These are phyloP conservation scores for Drosophila kurseongensis DNA, from an alignment of 1,140 invertebrate genomes.

Conservation along the genomic window DNA sequence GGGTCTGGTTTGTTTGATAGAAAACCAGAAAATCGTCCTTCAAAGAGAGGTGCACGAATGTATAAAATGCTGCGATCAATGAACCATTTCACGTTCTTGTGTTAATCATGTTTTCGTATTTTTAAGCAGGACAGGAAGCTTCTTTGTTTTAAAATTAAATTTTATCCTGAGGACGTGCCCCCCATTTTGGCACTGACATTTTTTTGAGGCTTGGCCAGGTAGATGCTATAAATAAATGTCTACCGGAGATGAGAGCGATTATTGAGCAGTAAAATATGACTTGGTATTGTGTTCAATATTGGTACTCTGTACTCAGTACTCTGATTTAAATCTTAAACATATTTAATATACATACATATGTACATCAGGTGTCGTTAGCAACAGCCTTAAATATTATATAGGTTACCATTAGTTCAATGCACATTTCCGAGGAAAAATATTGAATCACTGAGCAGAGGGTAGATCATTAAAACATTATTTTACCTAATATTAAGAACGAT, in stretches of 20 bases:
- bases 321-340: too few relatives aligned
- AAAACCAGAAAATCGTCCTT: conserved; percentile 26
- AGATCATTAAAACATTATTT: conserved; percentile 35
- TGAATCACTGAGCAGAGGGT: conserved; percentile 1
- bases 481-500: neutral
- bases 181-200: conserved; percentile 30
- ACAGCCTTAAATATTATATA: neutral
- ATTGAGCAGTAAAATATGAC: neutral
- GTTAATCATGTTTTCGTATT: conserved; percentile 1
- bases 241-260: neutral
- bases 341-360: too few relatives aligned
- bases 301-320: too few relatives aligned
- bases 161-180: conserved; percentile 56
- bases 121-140: conserved; percentile 22
- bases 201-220: conserved; percentile 46
- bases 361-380: too few relatives aligned
- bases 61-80: conserved; percentile 35
- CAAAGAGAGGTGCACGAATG: conserved; percentile 30
- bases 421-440: conserved; percentile 18
- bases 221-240: conserved; percentile 33
- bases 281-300: too few relatives aligned
- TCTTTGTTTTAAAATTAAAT: conserved; percentile 56
- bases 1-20: conserved; percentile 9
- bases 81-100: conserved; percentile 39
- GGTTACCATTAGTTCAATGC: conserved; percentile 47